Base-by-base conservation (phyloP, 2,797 vertebrate species). In the Poecilia picta region DNA sequence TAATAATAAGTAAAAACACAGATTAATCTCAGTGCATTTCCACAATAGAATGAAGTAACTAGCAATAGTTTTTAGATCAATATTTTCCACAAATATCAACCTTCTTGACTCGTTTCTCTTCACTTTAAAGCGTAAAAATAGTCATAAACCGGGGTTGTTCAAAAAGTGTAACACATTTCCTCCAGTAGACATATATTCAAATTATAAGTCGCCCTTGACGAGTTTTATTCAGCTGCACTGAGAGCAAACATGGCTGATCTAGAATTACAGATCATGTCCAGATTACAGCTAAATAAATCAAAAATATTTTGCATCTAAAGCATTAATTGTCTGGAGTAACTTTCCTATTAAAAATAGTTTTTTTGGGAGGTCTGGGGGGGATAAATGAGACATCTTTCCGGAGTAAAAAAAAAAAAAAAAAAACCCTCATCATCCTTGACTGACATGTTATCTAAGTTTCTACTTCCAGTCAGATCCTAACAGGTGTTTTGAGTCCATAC, bases 401-500 rank as follows among this genome's bases (percentile, higher is more conserved):
- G 6, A 64, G 15, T 39, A 39, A 66, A 66, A 31, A 31, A 31
- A 59, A 59, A 2, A n/a, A n/a, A n/a, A n/a, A 11, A 31, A 33
- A 62, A 62, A 3, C 12, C 18, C 36, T 68, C 31, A 10, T 25
- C 11, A 55, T n/a, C 20, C 10, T 41, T 25, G 2, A 3, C 12
- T 43, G 39, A 43, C 13, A 8, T 25, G 15, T 13, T 11, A 3
- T 8, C 6, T n/a, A 55, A 13, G 25, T 18, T 12, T 74, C 13
- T 15, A 15, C 12, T 47, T 25, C 59, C 18, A 15, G 39, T 43
- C 46, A 5, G 0, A 51, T 28, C 73, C n/a, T 28, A 73, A 68
- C 84, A 86, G 80, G 81, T 87, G 88, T 53, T 36, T 23, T 15
- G n/a, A 43, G 41, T 43, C 76, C 91, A 66, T 94, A 95, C 95